phyloP scores from a whole-genome alignment of 2,113 vertebrate genomes.

The Myiozetetes cayanensis region DNA sequence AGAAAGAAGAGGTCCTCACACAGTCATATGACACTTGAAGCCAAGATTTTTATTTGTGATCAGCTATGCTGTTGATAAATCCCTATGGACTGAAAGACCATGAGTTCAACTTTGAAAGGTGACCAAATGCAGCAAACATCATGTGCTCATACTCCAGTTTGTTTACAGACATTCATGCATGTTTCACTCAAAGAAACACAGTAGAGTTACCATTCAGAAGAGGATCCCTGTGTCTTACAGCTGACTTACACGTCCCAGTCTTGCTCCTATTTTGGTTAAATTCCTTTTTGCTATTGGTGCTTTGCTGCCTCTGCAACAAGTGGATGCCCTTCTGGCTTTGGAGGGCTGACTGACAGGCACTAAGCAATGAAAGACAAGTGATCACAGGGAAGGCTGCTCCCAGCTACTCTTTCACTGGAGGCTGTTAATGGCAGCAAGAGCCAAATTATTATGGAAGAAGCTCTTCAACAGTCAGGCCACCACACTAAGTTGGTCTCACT shows the following conservation, averaged over 20 bases:
- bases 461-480: background rate
- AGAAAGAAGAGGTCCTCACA: background rate
- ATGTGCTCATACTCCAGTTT: background rate
- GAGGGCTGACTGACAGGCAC: background rate
- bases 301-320: background rate
- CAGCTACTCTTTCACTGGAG: background rate
- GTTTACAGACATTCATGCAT: background rate
- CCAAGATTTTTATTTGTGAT: background rate
- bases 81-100: background rate
- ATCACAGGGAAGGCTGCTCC: background rate
- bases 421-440: background rate
- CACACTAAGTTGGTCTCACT: fast-evolving
- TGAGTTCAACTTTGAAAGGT: background rate
- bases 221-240: background rate
- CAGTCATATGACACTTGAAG: background rate
- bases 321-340: background rate
- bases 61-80: background rate
- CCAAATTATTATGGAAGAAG: background rate
- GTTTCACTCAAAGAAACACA: background rate
- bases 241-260: background rate
- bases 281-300: background rate
- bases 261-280: background rate
- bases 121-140: background rate
- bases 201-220: background rate
- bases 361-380: background rate